Evolutionary conservation across 2,888 invertebrate species (phyloP).

Genomic region (Ametastegia equiseti): DNA sequence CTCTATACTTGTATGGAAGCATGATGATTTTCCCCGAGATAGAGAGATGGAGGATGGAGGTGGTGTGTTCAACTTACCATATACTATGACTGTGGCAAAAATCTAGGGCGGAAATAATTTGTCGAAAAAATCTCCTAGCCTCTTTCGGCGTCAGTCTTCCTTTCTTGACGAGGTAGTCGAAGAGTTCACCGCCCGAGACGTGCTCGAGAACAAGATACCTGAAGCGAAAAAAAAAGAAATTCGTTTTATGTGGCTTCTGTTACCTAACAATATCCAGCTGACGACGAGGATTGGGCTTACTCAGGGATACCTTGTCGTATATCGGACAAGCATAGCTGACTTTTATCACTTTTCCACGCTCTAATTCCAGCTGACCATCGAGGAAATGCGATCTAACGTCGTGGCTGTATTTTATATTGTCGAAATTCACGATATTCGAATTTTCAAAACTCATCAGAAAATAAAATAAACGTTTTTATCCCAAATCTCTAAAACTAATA

Average conservation of each 20-base stretch:
- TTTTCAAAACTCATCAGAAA: neutral
- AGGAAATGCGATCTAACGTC: neutral
- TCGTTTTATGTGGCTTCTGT: conserved; percentile 1
- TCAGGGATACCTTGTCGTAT: conserved; percentile 11
- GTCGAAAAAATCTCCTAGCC: conserved; percentile 96
- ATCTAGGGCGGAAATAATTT: conserved; percentile 99
- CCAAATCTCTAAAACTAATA: too few species aligned
- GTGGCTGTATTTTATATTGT: neutral
- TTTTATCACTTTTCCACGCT: conserved; percentile 7
- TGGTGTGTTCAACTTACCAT: conserved; percentile 84
- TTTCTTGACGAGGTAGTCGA: conserved; percentile 99
- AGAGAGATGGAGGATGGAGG: neutral
- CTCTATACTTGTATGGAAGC: neutral
- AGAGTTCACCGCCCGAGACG: conserved; percentile 98
- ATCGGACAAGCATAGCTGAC: conserved; percentile 1
- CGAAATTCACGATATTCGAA: neutral
- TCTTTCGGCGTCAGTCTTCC: conserved; percentile 98
- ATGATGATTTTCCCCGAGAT: conserved; percentile 8
- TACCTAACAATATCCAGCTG: conserved; percentile 11
- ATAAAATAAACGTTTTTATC: neutral
- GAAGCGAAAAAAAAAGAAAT: conserved; percentile 63
- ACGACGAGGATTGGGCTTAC: conserved; percentile 11
- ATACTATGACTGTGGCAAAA: conserved; percentile 99
- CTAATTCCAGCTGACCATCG: neutral
- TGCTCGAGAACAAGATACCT: conserved; percentile 99